A percentile compares a stretch with the other conserved stretches of the same genome.
These are phyloP conservation scores for Ahaetulla prasina DNA, from an alignment of 2,113 vertebrate genomes.

Conservation along the genomic window DNA sequence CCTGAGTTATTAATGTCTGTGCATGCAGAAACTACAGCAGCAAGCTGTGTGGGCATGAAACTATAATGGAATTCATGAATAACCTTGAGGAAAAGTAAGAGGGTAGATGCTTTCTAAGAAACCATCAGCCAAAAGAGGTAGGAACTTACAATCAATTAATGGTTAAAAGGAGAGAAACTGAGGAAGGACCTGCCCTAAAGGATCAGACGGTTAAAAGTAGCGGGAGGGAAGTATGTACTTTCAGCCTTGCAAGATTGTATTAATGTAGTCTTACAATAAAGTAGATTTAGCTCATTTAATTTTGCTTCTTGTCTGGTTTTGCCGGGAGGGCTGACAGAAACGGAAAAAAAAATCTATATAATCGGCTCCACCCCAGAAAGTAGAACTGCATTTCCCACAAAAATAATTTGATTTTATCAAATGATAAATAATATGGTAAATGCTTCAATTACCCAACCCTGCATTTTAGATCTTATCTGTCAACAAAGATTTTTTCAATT, in stretches of 20 bases:
- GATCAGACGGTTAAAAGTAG: background rate
- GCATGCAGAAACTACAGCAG: background rate
- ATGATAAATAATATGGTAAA: background rate
- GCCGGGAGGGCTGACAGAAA: background rate
- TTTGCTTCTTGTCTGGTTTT: background rate
- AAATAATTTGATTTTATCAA: background rate
- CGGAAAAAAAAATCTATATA: background rate
- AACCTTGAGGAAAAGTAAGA: background rate
- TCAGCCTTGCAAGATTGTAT: background rate
- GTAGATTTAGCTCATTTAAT: background rate
- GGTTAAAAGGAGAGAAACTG: background rate
- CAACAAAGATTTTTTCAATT: background rate
- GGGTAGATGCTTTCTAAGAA: background rate
- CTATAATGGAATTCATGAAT: background rate
- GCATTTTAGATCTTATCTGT: background rate
- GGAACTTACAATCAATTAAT: background rate
- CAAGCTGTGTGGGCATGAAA: background rate
- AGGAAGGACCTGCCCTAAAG: background rate
- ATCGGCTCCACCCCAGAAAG: background rate
- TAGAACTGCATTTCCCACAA: background rate
- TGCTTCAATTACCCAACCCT: background rate
- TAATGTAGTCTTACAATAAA: background rate
- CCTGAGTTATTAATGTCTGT: background rate
- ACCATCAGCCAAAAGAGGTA: background rate
- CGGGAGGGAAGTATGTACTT: background rate